A percentile compares a stretch with the other conserved stretches of the same genome.
These are phyloP conservation scores for Pseudachorutes palmiensis DNA, from an alignment of 1,140 invertebrate genomes.

Conservation along the genomic window DNA sequence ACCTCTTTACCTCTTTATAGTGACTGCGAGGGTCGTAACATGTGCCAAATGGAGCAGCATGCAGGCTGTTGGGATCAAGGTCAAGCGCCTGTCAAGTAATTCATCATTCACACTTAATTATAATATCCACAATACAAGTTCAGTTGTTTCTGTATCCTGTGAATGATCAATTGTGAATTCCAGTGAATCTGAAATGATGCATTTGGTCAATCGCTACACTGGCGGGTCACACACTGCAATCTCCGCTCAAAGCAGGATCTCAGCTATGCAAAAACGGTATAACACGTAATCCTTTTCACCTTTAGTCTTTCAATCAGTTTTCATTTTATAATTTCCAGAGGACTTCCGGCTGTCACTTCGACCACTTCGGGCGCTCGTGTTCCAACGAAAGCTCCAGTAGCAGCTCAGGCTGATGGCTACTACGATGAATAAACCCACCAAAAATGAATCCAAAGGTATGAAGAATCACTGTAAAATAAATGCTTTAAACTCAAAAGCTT, in stretches of 20 bases:
- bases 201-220: conserved; percentile 60
- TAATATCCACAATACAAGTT: background rate
- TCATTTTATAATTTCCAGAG: background rate
- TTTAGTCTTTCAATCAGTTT: background rate
- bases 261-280: conserved; percentile 18
- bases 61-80: background rate
- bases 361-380: background rate
- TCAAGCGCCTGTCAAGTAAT: background rate
- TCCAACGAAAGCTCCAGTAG: background rate
- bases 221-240: conserved; percentile 59
- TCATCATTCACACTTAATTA: background rate
- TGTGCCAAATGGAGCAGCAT: conserved; percentile 11
- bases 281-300: background rate
- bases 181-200: conserved; percentile 35
- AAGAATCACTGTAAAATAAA: too few species aligned
- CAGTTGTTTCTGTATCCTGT: background rate
- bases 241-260: conserved; percentile 47
- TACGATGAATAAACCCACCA: background rate
- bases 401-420: background rate
- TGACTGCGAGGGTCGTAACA: conserved; percentile 16
- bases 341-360: background rate
- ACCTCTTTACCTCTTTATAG: conserved; percentile 5
- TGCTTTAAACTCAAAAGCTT: too few species aligned
- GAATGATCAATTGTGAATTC: background rate
- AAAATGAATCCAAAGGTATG: too few species aligned